Evolutionary conservation across 2,888 invertebrate species (phyloP).

Genomic region (Tetranychus truncatus): DNA sequence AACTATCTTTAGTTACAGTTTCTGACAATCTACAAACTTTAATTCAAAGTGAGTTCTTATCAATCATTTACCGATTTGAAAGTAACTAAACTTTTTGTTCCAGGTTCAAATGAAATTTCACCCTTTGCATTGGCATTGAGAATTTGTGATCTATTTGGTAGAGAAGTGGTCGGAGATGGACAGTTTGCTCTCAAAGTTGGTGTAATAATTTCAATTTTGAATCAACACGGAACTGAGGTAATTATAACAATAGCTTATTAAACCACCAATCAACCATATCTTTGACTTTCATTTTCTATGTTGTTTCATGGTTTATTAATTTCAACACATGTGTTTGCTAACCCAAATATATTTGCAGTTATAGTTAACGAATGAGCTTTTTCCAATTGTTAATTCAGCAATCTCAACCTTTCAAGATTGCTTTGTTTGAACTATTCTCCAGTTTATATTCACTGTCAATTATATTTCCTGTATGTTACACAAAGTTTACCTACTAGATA

Average conservation of each 20-base stretch:
- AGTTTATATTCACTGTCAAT: background rate
- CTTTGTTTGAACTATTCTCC: background rate
- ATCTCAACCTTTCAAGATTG: background rate
- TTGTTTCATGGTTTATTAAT: background rate
- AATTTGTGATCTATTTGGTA: background rate
- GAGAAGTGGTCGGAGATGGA: background rate
- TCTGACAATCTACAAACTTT: background rate
- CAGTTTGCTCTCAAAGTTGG: background rate
- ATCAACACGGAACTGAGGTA: background rate
- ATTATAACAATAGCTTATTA: background rate
- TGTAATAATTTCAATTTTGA: background rate
- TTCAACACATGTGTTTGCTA: background rate
- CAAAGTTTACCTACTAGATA: background rate
- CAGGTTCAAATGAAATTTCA: background rate
- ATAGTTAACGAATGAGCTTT: background rate
- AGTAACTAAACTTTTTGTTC: background rate
- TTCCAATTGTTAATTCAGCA: too few species aligned
- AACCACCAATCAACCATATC: background rate
- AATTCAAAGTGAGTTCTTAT: background rate
- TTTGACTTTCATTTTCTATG: background rate
- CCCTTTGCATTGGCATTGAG: background rate
- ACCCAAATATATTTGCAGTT: background rate
- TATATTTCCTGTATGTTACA: background rate
- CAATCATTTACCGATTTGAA: background rate
- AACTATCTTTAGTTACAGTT: background rate